Base-by-base conservation (phyloP, 30 jellyfish, hydroid and myxozoan species). In the Calvadosia cruxmelitensis region DNA sequence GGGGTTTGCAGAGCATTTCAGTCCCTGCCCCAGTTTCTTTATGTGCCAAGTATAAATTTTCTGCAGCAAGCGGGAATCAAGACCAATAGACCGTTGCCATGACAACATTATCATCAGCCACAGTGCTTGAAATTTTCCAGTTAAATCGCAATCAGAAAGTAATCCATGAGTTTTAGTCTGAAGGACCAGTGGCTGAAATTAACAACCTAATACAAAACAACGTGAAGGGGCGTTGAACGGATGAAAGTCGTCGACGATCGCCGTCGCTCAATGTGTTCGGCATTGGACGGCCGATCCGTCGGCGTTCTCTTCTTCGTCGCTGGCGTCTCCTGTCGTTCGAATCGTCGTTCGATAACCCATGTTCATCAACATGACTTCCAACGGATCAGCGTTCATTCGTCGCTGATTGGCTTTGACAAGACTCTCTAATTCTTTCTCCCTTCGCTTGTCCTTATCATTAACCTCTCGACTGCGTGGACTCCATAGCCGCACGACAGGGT, bases 401-500 rank as follows among this genome's bases (percentile, higher is more conserved):
- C 79, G 80, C 80, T 88, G 97, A 81, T 88, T 88, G 32, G 94
- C 86, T 28, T 93, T 85, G 27, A 81, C 94, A 2, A 88, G 87
- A 36, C 85, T 70, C 66, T 80, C 94, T 5, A 81, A 20, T 67
- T 83, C 91, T 16, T 83, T 71, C 1, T 78, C 93, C 49, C 88
- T 78, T 5, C 79, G 79, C n/a, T n/a, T 50, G 52, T 85, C 92
- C 13, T 69, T 74, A 27, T 57, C 28, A 28, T 50, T 74, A 68
- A 61, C 68, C 23, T 68, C 93, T 52, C 36, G 48, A 66, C 70
- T 71, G n/a, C 71, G 84, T 48, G 97, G 97, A 12, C 93, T 62
- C 97, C 97, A 88, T 23, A 88, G 50, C 35, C 97, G 80, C 33
- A 88, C 97, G 68, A 88, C 97, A 1, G 93, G 97, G 35, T 88